Evolutionary conservation across 1,140 invertebrate genomes (phyloP).

Genomic region (Dreissena polymorpha): DNA sequence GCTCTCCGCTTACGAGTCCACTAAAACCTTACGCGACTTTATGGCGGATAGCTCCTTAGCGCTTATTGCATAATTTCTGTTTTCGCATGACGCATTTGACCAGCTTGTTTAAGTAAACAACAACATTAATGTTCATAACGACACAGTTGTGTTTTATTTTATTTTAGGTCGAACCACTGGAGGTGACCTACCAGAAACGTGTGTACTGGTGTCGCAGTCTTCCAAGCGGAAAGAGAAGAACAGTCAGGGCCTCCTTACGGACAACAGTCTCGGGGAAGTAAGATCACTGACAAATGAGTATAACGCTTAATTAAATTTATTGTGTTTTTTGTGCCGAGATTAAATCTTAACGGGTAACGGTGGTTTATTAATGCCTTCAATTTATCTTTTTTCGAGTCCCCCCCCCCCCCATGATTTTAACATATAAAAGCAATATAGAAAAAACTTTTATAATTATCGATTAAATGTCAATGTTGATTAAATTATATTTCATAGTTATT

Average conservation of each 20-base stretch:
- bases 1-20: too few relatives aligned
- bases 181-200: conserved; percentile 23
- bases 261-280: conserved; percentile 20
- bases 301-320: background rate
- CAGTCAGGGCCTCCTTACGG: background rate
- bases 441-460: too few relatives aligned
- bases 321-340: background rate
- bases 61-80: too few relatives aligned
- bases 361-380: background rate
- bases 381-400: background rate
- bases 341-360: background rate
- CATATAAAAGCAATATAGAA: too few relatives aligned
- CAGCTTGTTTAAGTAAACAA: too few relatives aligned
- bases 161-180: conserved; percentile 16
- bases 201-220: conserved; percentile 3
- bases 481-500: too few relatives aligned
- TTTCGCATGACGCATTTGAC: too few relatives aligned
- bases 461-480: too few relatives aligned
- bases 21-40: too few relatives aligned
- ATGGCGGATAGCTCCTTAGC: too few relatives aligned
- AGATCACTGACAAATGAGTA: background rate
- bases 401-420: too few relatives aligned
- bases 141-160: background rate
- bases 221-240: background rate
- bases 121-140: background rate